Base-by-base conservation (phyloP, 2,113 vertebrate genomes). In the Oriolus oriolus region DNA sequence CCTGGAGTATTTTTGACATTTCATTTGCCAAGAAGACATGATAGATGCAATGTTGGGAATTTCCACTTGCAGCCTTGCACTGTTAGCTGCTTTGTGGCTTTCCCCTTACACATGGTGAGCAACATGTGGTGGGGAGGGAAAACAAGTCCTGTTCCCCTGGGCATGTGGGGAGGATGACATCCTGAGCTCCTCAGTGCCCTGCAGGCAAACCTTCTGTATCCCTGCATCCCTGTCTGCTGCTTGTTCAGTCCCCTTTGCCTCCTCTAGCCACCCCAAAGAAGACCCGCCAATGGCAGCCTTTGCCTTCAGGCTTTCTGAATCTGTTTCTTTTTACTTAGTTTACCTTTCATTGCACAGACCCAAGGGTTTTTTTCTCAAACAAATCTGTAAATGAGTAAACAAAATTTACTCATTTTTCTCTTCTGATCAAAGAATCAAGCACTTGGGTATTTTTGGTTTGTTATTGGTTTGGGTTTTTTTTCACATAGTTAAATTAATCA, bases 121-220 rank as follows among this genome's bases (percentile, higher is more conserved):
- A 59, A 41, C 1, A 1, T 7, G 13, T 9, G 23, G 12, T 0
- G 2, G 7, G 11, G 33, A 52, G 41, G 26, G 39, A 45, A 60
- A 75, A 41, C 0, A 0, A 85, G 23, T 28, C 26, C 16, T 4
- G 0, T 53, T 60, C 21, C 23, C 39, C 37, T 17, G 10, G 37
- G 13, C 50, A 13, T 0, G 5, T 13, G 6, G 42, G 9, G 2
- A 53, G 5, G 28, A 49, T 2, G 6, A 21, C n/a, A 33, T 19
- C 14, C 69, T 1, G 6, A 61, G 47, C 11, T 78, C 30, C 50
- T 39, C 3, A 7, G 15, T 52, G 24, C 12, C 54, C 41, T 8
- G 0, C 16, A 30, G 59, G 10, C 35, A 85, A 12, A 20, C 16
- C 26, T n/a, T 31, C 69, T 22, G 11, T 83, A 57, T 35, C 19